Percentiles rank a stretch among this genome's conserved stretches.
These are phyloP conservation scores for Calliphora vomitoria DNA, from an alignment of 2,888 invertebrate species.

Conservation along the genomic window DNA sequence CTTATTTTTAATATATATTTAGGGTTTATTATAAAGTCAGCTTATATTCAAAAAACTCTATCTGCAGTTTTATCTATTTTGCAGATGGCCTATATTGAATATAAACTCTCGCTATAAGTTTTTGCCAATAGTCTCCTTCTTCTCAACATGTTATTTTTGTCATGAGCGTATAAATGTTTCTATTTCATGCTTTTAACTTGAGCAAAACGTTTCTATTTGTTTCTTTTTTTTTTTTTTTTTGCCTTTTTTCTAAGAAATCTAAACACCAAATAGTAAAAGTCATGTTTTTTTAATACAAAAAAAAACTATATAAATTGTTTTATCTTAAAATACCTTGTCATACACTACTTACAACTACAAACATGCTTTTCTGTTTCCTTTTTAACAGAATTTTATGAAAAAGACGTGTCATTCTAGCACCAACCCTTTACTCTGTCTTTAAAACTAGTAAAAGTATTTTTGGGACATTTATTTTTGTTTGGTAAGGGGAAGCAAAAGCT, in stretches of 20 bases:
- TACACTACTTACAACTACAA: neutral
- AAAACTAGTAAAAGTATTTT: neutral
- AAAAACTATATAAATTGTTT: conserved; percentile 5
- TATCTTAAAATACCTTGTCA: conserved; percentile 13
- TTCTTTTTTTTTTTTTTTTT: too few species aligned
- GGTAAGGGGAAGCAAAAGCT: too few species aligned
- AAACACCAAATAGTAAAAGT: neutral
- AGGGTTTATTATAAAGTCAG: too few species aligned
- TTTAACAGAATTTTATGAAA: neutral
- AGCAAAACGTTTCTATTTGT: neutral
- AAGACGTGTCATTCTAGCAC: neutral
- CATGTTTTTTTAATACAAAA: conserved; percentile 6
- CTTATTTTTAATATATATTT: too few species aligned
- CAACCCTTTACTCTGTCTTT: neutral
- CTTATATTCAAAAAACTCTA: too few species aligned
- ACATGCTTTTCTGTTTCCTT: neutral
- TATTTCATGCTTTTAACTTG: conserved; percentile 24
- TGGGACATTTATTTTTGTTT: neutral
- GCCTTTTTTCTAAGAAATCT: too few species aligned
- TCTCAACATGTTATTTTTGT: too few species aligned
- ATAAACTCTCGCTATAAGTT: too few species aligned
- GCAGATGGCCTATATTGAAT: too few species aligned
- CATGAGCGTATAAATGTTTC: conserved; percentile 2
- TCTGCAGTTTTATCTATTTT: too few species aligned
- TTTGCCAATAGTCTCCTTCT: too few species aligned